A percentile compares a stretch with the other conserved stretches of the same genome.
Conservation (phyloP, 1,140 invertebrate species). For the Wiebesia pumilae region DNA sequence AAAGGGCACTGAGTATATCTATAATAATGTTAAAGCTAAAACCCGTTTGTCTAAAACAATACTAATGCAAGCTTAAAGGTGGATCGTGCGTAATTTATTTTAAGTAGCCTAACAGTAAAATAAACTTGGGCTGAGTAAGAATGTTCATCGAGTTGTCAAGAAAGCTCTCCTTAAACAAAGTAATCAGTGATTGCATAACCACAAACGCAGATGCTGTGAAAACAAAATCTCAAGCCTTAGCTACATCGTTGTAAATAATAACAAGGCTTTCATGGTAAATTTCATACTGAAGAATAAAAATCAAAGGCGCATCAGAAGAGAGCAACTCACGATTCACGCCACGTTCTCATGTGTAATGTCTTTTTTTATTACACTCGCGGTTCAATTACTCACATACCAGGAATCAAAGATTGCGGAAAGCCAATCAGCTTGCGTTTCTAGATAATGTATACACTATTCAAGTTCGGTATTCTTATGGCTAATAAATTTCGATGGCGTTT, state of each 20-base stretch:
- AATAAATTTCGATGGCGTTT: background rate
- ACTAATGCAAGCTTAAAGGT: no score
- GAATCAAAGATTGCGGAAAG: background rate
- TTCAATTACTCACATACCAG: slow-evolving; percentile 20
- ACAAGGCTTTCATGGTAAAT: background rate
- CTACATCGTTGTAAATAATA: background rate
- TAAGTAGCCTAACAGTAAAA: no score
- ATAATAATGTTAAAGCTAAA: no score
- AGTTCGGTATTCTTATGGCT: background rate
- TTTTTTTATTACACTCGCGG: background rate
- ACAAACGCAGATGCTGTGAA: background rate
- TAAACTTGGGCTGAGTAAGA: background rate
- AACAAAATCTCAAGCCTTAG: background rate
- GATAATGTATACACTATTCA: background rate
- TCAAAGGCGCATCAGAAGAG: background rate
- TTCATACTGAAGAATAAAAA: background rate
- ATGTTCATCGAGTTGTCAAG: background rate
- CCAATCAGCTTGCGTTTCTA: background rate
- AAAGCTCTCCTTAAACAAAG: background rate
- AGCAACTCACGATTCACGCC: background rate
- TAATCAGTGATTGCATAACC: no score
- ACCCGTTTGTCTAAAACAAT: no score
- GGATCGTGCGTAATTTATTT: no score
- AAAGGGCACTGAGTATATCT: background rate
- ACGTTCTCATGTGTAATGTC: background rate